Evolutionary conservation across 2,113 vertebrate genomes (phyloP), one percentile per base, ranked within the genome.

Genomic region (Apteryx mantelli): DNA sequence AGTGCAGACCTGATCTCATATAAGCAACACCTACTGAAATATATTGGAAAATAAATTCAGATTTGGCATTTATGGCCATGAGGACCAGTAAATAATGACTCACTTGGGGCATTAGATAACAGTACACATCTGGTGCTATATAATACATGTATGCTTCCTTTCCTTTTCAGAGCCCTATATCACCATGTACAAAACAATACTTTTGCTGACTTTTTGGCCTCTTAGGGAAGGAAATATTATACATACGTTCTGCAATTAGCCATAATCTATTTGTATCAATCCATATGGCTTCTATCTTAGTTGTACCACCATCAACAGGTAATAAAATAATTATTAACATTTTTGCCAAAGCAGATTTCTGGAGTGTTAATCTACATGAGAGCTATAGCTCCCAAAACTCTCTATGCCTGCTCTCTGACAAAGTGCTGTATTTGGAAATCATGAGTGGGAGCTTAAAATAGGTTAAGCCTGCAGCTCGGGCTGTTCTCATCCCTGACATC

Each of bases 401-500:
- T 91, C 55, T 40, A 0, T 56, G 83, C 25, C 46, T 86, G 52
- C 69, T 96, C 74, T 78, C 52, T 86, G 85, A n/a, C 64, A 89
- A 36, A 83, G 55, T 44, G 55, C 68, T 79, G 64, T 74, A 94
- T 95, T 95, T 96, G 94, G 93, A 97, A 97, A 88, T 83, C 14
- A 7, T 70, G 95, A 89, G 96, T 95, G 93, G 95, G 97, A 95
- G 93, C 95, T 94, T 88, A 95, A 97, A 96, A 91, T 30, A 64
- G 48, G 89, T 91, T 97, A 89, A 50, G 82, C 87, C 66, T 19
- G 78, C 82, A 96, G 91, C 95, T 96, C 91, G 58, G 83, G 69
- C 81, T 95, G 91, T 95, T 97, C 94, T 71, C 82, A 71, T 89
- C 82, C 61, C 85, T 94, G 87, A 81, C 91, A 96, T 83, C 81